These are phyloP conservation scores for Nyctibius grandis DNA, from an alignment of 2,797 vertebrate genomes.

Conservation along the genomic window DNA sequence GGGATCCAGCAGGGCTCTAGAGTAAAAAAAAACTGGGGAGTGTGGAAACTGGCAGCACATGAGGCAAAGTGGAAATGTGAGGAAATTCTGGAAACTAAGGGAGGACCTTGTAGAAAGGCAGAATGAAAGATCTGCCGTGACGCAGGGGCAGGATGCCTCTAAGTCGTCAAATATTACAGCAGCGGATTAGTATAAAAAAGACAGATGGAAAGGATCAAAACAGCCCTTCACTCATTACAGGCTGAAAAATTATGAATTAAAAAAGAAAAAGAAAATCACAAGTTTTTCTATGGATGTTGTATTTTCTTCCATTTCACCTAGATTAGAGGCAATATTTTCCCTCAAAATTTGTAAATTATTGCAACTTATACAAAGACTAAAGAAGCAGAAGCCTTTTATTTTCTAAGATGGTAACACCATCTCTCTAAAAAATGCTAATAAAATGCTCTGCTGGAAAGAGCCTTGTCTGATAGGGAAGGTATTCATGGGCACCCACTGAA, in stretches of 20 bases:
- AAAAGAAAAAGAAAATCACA: background rate
- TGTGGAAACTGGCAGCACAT: background rate
- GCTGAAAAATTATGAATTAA: background rate
- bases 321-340: background rate
- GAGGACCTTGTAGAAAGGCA: background rate
- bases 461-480: slow-evolving; percentile 4
- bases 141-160: background rate
- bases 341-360: background rate
- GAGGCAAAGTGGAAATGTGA: background rate
- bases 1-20: background rate
- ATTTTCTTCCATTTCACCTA: background rate
- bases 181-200: background rate
- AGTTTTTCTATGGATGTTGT: background rate
- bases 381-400: background rate
- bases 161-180: background rate
- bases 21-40: background rate
- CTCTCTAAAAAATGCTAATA: slow-evolving; percentile 38
- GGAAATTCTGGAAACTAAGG: background rate
- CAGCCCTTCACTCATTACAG: background rate
- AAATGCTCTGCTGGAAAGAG: background rate
- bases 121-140: background rate
- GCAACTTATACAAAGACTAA: background rate
- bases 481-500: slow-evolving; percentile 17
- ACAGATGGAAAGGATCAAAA: background rate
- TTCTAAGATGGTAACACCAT: background rate